phyloP scores from a whole-genome alignment of 2,888 invertebrate genomes.

The Nomada goodeniana region DNA sequence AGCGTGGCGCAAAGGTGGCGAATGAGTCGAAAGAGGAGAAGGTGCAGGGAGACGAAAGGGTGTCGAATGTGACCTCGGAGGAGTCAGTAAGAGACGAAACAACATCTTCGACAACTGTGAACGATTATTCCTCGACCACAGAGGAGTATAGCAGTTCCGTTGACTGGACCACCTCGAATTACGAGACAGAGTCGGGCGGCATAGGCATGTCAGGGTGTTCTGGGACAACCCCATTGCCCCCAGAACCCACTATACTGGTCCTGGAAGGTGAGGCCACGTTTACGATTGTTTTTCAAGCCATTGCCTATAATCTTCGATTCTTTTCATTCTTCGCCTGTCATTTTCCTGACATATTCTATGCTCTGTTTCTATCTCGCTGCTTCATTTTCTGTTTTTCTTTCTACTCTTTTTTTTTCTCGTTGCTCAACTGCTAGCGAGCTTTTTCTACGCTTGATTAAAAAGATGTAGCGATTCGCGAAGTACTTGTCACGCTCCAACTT shows the following conservation, averaged over 20 bases:
- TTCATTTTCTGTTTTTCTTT: neutral
- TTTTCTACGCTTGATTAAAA: constrained; percentile 4
- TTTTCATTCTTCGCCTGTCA: neutral
- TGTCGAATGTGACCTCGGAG: constrained; percentile 30
- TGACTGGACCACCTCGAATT: constrained; percentile 66
- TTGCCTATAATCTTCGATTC: neutral
- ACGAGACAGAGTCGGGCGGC: constrained; percentile 71
- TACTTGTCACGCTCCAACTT: constrained; percentile 30
- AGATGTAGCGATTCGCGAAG: constrained; percentile 16
- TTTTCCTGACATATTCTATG: neutral
- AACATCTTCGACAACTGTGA: constrained; percentile 56
- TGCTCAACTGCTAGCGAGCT: no score
- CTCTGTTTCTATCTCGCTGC: neutral
- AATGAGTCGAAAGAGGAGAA: neutral
- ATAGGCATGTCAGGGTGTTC: constrained; percentile 78
- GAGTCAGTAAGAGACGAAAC: constrained; percentile 59
- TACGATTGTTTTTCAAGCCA: constrained; percentile 41
- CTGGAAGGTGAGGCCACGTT: constrained; percentile 90
- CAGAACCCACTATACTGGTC: constrained; percentile 91
- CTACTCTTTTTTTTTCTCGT: no score
- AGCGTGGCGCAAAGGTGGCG: neutral
- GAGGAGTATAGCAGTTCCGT: constrained; percentile 56
- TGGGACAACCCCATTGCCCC: constrained; percentile 86
- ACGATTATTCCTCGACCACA: constrained; percentile 51
- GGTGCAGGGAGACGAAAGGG: neutral